Evolutionary conservation across 2,797 vertebrate genomes (phyloP).

Genomic region (Spizella passerina): DNA sequence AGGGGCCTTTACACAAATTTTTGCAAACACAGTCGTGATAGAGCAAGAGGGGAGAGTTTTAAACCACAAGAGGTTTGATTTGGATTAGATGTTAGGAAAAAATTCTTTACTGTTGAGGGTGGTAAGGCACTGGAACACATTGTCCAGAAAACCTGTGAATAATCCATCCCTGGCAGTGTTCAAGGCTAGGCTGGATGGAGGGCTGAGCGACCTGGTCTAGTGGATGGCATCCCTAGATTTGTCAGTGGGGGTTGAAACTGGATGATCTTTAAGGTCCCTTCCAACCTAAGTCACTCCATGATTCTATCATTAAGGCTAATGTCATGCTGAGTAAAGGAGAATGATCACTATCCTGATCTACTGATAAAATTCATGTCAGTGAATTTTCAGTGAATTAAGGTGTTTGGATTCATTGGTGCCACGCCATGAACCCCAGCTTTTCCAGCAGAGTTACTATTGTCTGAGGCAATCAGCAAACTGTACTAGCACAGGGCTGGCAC

Average conservation of each 20-base stretch:
- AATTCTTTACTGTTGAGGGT: background rate
- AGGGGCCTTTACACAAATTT: background rate
- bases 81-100: background rate
- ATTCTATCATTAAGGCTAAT: background rate
- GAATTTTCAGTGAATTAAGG: background rate
- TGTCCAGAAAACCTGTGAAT: background rate
- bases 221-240: background rate
- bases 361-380: background rate
- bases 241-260: fast-evolving
- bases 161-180: background rate
- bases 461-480: background rate
- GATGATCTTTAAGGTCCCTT: background rate
- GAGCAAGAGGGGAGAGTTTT: background rate
- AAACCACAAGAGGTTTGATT: background rate
- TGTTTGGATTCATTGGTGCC: background rate
- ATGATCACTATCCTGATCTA: background rate
- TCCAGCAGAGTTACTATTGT: background rate
- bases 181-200: background rate
- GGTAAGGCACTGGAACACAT: background rate
- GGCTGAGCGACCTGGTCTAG: background rate
- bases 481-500: fast-evolving
- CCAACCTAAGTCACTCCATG: background rate
- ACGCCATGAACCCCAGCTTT: background rate
- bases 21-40: background rate
- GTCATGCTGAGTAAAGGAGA: background rate